Percentiles rank a stretch among this genome's conserved stretches.
Conservation (phyloP, 2,113 vertebrate genomes). For the Notiomystis cincta region DNA sequence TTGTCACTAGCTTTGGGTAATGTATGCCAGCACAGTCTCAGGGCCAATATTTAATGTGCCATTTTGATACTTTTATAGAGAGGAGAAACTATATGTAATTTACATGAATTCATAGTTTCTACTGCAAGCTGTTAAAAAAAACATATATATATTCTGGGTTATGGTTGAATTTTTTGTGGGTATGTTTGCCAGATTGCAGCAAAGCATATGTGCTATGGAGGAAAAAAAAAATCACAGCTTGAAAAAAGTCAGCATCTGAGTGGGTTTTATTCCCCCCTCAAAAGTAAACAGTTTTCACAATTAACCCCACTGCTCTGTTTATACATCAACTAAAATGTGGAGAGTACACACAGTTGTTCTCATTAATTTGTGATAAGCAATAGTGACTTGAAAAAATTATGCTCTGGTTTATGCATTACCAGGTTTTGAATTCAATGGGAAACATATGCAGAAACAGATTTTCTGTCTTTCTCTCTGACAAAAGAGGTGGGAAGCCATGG, state of each 20-base stretch:
- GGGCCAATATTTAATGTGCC: neutral
- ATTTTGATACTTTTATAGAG: neutral
- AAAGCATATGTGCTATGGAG: constrained; percentile 10
- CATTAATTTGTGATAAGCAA: constrained; percentile 71
- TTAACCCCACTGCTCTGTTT: constrained; percentile 67
- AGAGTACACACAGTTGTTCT: constrained; percentile 66
- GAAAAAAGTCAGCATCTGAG: constrained; percentile 25
- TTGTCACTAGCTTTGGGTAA: neutral
- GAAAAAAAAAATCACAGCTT: constrained; percentile 40
- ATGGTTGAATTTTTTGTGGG: neutral
- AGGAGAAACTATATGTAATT: neutral
- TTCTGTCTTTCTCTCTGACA: constrained; percentile 17
- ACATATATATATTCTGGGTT: neutral
- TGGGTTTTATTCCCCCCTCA: neutral
- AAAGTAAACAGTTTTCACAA: constrained; percentile 55
- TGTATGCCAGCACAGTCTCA: neutral
- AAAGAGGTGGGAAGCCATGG: neutral
- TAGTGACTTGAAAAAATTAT: constrained; percentile 41
- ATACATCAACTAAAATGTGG: constrained; percentile 43
- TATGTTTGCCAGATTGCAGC: neutral
- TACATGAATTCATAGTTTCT: neutral
- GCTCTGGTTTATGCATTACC: constrained; percentile 38
- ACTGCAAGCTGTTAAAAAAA: neutral
- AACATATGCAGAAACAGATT: constrained; percentile 69
- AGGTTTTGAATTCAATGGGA: constrained; percentile 41